These are phyloP conservation scores for Hoplodrina blanda DNA, from an alignment of 2,888 invertebrate genomes.

Conservation along the genomic window DNA sequence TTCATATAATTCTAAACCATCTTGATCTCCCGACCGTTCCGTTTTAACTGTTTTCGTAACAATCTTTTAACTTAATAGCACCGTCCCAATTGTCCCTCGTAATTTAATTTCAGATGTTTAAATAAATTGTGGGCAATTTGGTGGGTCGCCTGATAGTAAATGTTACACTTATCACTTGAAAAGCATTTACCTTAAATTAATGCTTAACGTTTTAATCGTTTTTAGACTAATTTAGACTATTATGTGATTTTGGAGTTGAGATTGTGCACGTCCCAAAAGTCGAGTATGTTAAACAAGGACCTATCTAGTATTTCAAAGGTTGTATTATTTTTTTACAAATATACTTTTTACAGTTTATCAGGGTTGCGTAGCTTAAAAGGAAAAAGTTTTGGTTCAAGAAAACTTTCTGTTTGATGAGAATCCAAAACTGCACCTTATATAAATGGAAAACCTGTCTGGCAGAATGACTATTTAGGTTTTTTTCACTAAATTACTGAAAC, in stretches of 20 bases:
- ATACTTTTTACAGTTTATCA: too few relatives aligned
- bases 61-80: slow-evolving; percentile 66
- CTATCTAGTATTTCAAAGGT: neutral
- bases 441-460: too few relatives aligned
- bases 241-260: slow-evolving; percentile 20
- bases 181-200: slow-evolving; percentile 37
- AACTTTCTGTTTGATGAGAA: too few relatives aligned
- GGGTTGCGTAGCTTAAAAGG: too few relatives aligned
- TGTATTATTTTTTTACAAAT: neutral
- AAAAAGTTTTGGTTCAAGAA: too few relatives aligned
- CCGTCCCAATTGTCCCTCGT: slow-evolving; percentile 61
- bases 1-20: slow-evolving; percentile 33
- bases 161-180: slow-evolving; percentile 52
- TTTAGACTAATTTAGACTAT: slow-evolving; percentile 31
- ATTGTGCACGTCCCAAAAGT: neutral
- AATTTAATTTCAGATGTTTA: slow-evolving; percentile 68
- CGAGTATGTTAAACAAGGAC: slow-evolving; percentile 2
- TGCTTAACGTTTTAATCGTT: slow-evolving; percentile 47
- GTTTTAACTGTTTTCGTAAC: slow-evolving; percentile 61
- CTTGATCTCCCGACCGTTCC: slow-evolving; percentile 34
- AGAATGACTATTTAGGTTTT: too few relatives aligned
- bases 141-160: slow-evolving; percentile 61
- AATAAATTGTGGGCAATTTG: slow-evolving; percentile 67
- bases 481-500: too few relatives aligned
- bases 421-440: too few relatives aligned